Evolutionary conservation across 2,113 vertebrate genomes (phyloP).

Genomic region (Aptenodytes patagonicus): DNA sequence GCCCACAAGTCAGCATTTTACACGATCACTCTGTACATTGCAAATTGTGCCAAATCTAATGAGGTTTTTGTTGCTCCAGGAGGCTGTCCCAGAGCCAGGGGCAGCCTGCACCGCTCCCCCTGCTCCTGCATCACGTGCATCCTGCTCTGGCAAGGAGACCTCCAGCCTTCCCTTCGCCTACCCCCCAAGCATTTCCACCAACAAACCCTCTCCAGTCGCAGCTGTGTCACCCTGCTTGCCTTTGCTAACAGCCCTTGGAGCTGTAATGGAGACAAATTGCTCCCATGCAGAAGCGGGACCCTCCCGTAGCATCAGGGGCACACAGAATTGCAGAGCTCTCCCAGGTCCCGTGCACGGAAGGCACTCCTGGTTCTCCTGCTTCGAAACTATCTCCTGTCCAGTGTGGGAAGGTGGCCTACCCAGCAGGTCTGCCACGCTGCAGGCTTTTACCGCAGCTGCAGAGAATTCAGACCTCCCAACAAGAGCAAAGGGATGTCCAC

Average conservation of each 20-base stretch:
- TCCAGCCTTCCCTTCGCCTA: background rate
- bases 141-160: background rate
- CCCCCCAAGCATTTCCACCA: background rate
- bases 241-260: background rate
- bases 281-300: background rate
- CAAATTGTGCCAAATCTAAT: background rate
- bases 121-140: rapidly evolving
- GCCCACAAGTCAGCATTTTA: background rate
- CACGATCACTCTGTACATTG: rapidly evolving
- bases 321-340: rapidly evolving
- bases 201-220: background rate
- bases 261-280: background rate
- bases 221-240: background rate
- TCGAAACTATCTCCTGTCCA: background rate
- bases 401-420: background rate
- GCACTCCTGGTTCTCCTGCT: background rate
- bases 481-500: background rate
- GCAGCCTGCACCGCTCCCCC: background rate
- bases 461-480: background rate
- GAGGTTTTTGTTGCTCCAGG: background rate
- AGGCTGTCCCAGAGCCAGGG: background rate
- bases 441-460: background rate
- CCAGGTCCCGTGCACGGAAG: rapidly evolving
- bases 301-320: rapidly evolving
- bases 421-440: background rate